Evolutionary conservation across 2,797 vertebrate genomes (phyloP), one percentile per base, ranked within the genome.

Genomic region (Rhodeus uyekii): DNA sequence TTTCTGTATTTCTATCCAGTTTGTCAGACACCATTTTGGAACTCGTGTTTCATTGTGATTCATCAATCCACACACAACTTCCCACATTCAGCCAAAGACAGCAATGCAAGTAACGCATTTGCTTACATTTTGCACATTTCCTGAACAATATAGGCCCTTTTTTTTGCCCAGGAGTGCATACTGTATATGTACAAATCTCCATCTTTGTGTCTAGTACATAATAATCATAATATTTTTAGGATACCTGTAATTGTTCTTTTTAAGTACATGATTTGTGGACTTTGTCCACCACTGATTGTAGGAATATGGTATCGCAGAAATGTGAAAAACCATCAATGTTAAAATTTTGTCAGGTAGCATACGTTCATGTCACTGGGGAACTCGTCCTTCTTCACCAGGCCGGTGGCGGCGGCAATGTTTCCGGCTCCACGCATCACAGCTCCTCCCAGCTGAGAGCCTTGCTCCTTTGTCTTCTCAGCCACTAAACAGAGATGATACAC

Each of bases 381-480:
- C 60, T 99, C 98, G 55, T 99, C 97, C 89, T 97, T 99, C 92
- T 99, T 99, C 93, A 94, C 95, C 89, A 99, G 93, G 61, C 98
- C 98, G 0, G 98, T 99, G 89, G 98, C 98, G 0, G 97, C 97
- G 0, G 94, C 98, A 0, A 99, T 99, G 92, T 99, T 99, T 79
- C 97, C 98, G 0, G 95, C 96, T 0, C 96, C 95, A 0, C 95
- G 94, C 86, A 96, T 93, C 1, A 98, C 94, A 0, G 97, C 98
- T 72, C 97, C 98, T 0, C 96, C 96, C 87, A 96, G 91, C 73
- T 96, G 95, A 78, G 96, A 96, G 0, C 95, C 96, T 88, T 96
- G 95, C 83, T 97, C 96, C 93, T 96, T 97, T 39, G 98, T 99
- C 91, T 96, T 99, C 94, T 99, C 98, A 82, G 98, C 98, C 95